phyloP scores from a whole-genome alignment of 2,113 vertebrate genomes.

The Anoplopoma fimbria region DNA sequence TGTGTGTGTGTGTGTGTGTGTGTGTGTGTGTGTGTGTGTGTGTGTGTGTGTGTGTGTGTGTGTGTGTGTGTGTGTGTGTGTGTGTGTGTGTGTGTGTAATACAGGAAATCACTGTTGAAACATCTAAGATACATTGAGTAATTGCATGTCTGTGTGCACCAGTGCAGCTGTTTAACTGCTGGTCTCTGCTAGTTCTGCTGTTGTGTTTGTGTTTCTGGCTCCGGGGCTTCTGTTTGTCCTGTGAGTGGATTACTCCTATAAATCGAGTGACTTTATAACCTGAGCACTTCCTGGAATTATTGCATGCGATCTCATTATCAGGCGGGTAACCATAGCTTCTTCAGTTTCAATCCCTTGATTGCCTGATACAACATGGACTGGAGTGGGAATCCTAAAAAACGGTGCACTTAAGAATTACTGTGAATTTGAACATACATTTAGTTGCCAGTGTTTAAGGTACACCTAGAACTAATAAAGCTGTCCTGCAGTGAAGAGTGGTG shows the following conservation, averaged over 20 bases:
- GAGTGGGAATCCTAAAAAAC: neutral
- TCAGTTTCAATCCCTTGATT: neutral
- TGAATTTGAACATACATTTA: neutral
- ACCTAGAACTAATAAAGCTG: neutral
- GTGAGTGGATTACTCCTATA: constrained; percentile 47
- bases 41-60: neutral
- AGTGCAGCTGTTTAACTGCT: constrained; percentile 2
- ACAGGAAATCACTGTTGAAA: constrained; percentile 17
- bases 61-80: constrained; percentile 1
- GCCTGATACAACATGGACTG: neutral
- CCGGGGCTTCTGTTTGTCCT: constrained; percentile 1
- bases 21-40: constrained; percentile 8
- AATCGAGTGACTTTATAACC: constrained; percentile 25
- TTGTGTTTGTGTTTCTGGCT: constrained; percentile 16
- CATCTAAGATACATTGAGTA: neutral
- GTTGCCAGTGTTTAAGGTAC: neutral
- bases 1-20: constrained; percentile 12
- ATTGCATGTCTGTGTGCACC: constrained; percentile 15
- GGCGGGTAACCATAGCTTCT: neutral
- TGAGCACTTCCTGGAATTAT: constrained; percentile 37
- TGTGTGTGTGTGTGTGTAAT: constrained; percentile 1
- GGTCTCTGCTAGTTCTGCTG: neutral
- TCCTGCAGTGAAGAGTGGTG: neutral
- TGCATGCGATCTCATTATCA: constrained; percentile 17
- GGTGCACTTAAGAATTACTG: neutral